These are phyloP conservation scores for Nasonovia ribisnigri DNA, from an alignment of 2,888 invertebrate species.

Conservation along the genomic window DNA sequence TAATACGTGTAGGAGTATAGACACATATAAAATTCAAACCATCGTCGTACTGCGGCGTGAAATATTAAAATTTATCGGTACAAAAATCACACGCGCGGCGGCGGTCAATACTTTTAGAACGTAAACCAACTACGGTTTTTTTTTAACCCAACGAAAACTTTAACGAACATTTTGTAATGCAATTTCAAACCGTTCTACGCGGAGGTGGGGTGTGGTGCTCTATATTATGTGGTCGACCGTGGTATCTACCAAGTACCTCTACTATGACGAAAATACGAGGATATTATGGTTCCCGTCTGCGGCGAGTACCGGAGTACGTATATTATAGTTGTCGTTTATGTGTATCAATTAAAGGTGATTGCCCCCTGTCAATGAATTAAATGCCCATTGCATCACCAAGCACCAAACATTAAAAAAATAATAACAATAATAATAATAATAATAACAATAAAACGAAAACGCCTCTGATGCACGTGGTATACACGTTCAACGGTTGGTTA, in stretches of 20 bases:
- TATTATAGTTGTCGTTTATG: neutral
- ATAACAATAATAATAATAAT: neutral
- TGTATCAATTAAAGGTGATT: conserved; percentile 57
- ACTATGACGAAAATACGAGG: neutral
- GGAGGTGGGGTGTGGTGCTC: neutral
- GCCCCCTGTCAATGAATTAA: conserved; percentile 33
- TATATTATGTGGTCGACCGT: neutral
- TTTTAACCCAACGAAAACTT: neutral
- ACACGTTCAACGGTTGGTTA: neutral
- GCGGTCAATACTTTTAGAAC: neutral
- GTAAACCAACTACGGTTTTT: neutral
- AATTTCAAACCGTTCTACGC: neutral
- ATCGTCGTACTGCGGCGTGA: neutral
- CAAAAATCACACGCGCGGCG: neutral
- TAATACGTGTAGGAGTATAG: neutral
- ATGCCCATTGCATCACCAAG: neutral
- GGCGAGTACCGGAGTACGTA: neutral
- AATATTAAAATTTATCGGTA: neutral
- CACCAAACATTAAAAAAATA: conserved; percentile 5
- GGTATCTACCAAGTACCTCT: neutral
- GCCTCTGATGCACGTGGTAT: conserved; percentile 21
- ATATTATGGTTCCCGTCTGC: neutral
- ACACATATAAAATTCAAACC: neutral
- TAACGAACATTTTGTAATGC: neutral
- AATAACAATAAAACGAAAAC: conserved; percentile 16